Conservation (phyloP, 2,888 invertebrate genomes). For the Parochlus steinenii region DNA sequence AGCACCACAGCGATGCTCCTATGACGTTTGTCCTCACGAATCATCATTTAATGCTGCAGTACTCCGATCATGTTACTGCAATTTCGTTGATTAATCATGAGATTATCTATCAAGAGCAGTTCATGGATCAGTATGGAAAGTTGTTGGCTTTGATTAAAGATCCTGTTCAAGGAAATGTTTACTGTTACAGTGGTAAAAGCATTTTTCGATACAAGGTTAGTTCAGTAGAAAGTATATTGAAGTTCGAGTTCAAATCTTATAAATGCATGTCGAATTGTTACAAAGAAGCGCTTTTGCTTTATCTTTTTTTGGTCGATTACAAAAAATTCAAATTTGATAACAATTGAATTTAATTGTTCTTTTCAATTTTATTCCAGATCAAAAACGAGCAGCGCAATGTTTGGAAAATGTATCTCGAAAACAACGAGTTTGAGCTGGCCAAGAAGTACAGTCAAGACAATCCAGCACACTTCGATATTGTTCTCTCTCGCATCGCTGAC, state of each 20-base stretch:
- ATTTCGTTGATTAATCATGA: constrained; percentile 74
- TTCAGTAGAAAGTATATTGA: not conserved
- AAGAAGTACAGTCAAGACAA: constrained; percentile 70
- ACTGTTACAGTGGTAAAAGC: constrained; percentile 70
- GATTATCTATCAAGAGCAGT: constrained; percentile 70
- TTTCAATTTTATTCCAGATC: constrained; percentile 1
- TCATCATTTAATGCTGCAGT: constrained; percentile 77
- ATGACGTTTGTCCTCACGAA: constrained; percentile 71
- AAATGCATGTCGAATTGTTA: no score
- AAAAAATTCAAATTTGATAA: not conserved
- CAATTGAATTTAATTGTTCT: not conserved
- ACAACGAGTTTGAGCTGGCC: constrained; percentile 71
- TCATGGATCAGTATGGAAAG: constrained; percentile 62
- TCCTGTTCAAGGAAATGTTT: constrained; percentile 57
- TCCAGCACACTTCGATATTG: constrained; percentile 63
- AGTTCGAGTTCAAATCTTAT: not conserved
- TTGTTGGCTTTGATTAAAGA: constrained; percentile 69
- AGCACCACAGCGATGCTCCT: constrained; percentile 31
- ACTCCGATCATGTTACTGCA: constrained; percentile 65
- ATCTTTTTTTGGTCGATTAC: not conserved
- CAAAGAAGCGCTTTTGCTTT: no score
- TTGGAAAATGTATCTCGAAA: constrained; percentile 77
- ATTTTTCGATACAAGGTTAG: constrained; percentile 74
- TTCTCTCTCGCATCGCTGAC: constrained; percentile 78
- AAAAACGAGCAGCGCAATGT: constrained; percentile 70